A percentile compares a stretch with the other conserved stretches of the same genome.
phyloP scores from a whole-genome alignment of 2,797 vertebrate genomes.

The Oryzias sinensis region DNA sequence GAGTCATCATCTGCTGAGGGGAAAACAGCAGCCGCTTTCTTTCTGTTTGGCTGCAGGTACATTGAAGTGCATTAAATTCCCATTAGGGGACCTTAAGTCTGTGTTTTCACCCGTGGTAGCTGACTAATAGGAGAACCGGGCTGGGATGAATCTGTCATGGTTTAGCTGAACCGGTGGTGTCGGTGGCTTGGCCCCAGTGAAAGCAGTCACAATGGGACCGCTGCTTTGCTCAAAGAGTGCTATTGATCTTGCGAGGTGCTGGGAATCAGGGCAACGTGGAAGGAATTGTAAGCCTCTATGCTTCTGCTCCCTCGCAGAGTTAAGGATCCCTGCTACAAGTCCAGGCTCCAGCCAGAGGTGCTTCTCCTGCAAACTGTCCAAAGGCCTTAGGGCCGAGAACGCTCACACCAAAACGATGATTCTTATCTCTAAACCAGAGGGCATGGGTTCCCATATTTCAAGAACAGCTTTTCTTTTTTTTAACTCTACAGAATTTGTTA shows the following conservation, averaged over 20 bases:
- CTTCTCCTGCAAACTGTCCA: conserved; percentile 2
- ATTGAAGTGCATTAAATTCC: conserved; percentile 69
- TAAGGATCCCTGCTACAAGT: conserved; percentile 19
- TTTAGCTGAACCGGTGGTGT: conserved; percentile 45
- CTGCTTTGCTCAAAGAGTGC: conserved; percentile 62
- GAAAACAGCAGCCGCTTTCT: conserved; percentile 47
- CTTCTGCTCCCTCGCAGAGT: conserved; percentile 20
- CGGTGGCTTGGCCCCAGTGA: conserved; percentile 18
- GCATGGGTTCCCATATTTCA: background rate
- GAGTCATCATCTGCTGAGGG: conserved; percentile 51
- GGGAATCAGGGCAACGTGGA: conserved; percentile 62
- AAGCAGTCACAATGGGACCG: conserved; percentile 50
- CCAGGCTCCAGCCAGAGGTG: conserved; percentile 8
- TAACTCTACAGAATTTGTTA: background rate
- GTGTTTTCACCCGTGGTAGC: conserved; percentile 59
- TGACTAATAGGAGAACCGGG: conserved; percentile 62
- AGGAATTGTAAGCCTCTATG: conserved; percentile 48
- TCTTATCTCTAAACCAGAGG: background rate
- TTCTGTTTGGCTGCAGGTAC: conserved; percentile 66
- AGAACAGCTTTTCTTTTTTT: background rate
- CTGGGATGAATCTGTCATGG: conserved; percentile 60
- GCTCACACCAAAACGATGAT: conserved; percentile 2
- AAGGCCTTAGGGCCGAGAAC: background rate
- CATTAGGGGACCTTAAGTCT: conserved; percentile 57
- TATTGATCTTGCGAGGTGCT: conserved; percentile 66